Percentiles rank a stretch among this genome's conserved stretches.
Conservation (phyloP, 2,113 vertebrate species). For the Perca fluviatilis region DNA sequence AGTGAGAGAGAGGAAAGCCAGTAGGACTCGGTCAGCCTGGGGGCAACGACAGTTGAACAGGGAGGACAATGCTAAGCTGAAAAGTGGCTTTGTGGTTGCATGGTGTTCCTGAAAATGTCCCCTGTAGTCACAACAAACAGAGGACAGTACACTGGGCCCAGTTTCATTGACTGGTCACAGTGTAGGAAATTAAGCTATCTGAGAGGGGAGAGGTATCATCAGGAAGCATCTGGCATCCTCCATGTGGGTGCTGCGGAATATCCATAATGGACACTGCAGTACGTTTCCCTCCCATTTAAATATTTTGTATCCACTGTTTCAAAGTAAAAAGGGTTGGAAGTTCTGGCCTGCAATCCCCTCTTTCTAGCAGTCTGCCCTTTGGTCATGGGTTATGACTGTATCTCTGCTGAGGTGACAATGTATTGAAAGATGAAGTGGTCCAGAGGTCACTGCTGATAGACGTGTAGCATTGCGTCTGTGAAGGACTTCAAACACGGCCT, state of each 20-base stretch:
- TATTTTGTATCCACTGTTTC: conserved; percentile 12
- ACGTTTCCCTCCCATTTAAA: neutral
- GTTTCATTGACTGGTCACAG: conserved; percentile 20
- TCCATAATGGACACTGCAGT: conserved; percentile 25
- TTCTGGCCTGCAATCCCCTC: conserved; percentile 1
- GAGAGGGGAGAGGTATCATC: conserved; percentile 40
- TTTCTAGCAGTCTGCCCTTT: conserved; percentile 47
- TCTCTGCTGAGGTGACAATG: conserved; percentile 58
- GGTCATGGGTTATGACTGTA: conserved; percentile 50
- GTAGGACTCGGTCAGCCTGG: conserved; percentile 57
- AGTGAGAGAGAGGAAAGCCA: conserved; percentile 39
- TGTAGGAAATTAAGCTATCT: conserved; percentile 46
- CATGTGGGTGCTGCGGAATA: conserved; percentile 34
- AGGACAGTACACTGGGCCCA: conserved; percentile 37
- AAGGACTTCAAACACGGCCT: conserved; percentile 10
- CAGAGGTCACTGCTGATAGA: conserved; percentile 68
- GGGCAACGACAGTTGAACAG: conserved; percentile 37
- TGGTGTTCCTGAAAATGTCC: conserved; percentile 52
- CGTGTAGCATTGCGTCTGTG: neutral
- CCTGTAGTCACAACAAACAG: conserved; percentile 71
- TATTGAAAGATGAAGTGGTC: conserved; percentile 63
- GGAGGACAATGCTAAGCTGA: conserved; percentile 45
- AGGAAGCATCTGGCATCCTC: conserved; percentile 76
- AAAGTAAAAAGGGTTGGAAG: neutral
- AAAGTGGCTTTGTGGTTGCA: conserved; percentile 47